Base-by-base conservation (phyloP, 1,140 invertebrate genomes). In the Cataglyphis hispanica region DNA sequence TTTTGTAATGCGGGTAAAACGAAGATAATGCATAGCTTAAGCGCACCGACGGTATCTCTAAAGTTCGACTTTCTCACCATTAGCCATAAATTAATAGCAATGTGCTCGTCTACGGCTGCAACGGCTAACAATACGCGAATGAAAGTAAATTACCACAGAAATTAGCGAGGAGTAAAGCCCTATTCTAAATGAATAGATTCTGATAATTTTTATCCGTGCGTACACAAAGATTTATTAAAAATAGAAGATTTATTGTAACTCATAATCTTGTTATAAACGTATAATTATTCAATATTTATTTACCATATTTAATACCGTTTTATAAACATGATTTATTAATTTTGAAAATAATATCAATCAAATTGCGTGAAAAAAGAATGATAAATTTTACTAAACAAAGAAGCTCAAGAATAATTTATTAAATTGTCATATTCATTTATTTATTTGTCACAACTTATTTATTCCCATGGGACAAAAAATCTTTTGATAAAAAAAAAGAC, bases 71-170 rank as follows among this genome's bases (percentile, higher is more conserved):
- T 83, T 83, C 78, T 60, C 78, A 69, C 19, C 19, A 31, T 81
- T 72, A 60, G 66, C 6, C n/a, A 34, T 16, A 60, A 72, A 19
- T 60, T 60, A 60, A 60, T 61, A 27, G 25, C 67, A 11, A 22
- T 31, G 67, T 72, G 11, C 40, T 61, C 50, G 2, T 72, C 56
- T n/a, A 46, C 43, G 40, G n/a, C 22, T 56, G 56, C 56, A 19
- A 25, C 58, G 43, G 13, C 40, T 66, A 60, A 74, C 78, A 61
- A 83, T 74, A 63, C 37, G 8, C 78, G 27, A 74, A 83, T 7
- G 78, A 83, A 83, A 83, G 78, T 74, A 74, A 83, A 83, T 60
- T 60, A 37, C 40, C 40, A 74, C 37, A 72, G 66, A 72, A 81
- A 72, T 58, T 72, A 34, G 5, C 43, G 13, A 31, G 46, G 34